Conservation (phyloP, 2,888 invertebrate genomes). For the Scaptomyza flava region DNA sequence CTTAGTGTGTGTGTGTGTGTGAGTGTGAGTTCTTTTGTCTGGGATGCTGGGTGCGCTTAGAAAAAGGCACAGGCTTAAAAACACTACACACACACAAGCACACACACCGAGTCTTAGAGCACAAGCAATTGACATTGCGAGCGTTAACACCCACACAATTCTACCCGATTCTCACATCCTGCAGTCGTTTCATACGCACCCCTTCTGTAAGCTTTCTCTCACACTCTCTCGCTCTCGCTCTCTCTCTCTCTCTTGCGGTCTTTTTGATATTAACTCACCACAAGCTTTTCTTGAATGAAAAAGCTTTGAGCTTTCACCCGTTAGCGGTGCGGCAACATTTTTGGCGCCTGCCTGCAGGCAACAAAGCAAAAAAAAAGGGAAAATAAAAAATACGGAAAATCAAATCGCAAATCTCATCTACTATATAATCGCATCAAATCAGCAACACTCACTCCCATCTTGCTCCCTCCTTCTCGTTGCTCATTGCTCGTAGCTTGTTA, state of each 20-base stretch:
- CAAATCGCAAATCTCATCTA: slow-evolving; percentile 62
- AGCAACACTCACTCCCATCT: slow-evolving; percentile 27
- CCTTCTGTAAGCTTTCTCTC: slow-evolving; percentile 28
- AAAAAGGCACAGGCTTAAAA: slow-evolving; percentile 66
- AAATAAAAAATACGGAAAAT: background rate
- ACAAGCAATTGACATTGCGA: slow-evolving; percentile 74
- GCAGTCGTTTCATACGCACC: background rate
- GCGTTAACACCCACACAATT: slow-evolving; percentile 61
- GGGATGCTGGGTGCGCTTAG: slow-evolving; percentile 46
- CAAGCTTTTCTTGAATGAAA: slow-evolving; percentile 45
- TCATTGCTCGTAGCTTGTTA: slow-evolving; percentile 17
- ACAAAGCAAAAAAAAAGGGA: slow-evolving; percentile 20
- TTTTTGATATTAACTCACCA: slow-evolving; percentile 57
- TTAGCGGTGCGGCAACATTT: slow-evolving; percentile 42
- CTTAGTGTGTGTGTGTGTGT: slow-evolving; percentile 16
- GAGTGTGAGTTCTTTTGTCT: slow-evolving; percentile 45
- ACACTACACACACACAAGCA: slow-evolving; percentile 44
- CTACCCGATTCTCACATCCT: background rate
- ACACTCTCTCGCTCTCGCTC: background rate
- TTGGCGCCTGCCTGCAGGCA: slow-evolving; percentile 64
- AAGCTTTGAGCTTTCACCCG: slow-evolving; percentile 51
- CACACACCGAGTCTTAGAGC: slow-evolving; percentile 44
- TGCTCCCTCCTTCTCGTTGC: background rate
- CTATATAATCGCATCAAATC: slow-evolving; percentile 74
- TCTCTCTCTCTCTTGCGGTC: background rate